Evolutionary conservation across 30 jellyfish, hydroid and myxozoan species (phyloP).

Genomic region (Hydra vulgaris): DNA sequence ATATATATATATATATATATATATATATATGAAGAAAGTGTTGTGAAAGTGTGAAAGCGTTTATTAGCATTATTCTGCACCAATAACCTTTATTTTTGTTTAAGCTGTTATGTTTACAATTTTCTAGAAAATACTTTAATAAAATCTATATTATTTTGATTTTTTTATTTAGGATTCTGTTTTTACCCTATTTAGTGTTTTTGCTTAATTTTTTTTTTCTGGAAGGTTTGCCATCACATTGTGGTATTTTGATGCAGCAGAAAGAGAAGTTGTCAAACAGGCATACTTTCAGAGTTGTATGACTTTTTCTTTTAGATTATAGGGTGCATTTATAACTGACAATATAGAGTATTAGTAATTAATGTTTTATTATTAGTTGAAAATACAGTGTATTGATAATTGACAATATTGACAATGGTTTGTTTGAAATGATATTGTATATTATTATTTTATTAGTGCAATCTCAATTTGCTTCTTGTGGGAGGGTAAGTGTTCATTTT

Average conservation of each 20-base stretch:
- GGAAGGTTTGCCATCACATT: slow-evolving; percentile 57
- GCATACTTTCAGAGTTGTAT: slow-evolving; percentile 16
- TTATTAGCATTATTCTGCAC: too few species aligned
- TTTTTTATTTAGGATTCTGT: too few species aligned
- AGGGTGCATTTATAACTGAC: not conserved
- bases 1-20: too few species aligned
- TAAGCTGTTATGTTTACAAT: too few species aligned
- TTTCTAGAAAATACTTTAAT: too few species aligned
- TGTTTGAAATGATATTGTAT: too few species aligned
- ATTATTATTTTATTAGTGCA: not conserved
- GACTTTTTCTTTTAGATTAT: not conserved
- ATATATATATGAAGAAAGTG: too few species aligned
- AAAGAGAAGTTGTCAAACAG: slow-evolving; percentile 31
- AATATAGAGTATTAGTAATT: not conserved
- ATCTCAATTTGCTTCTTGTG: not conserved
- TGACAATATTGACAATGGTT: too few species aligned
- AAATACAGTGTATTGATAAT: too few species aligned
- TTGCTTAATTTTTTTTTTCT: not conserved
- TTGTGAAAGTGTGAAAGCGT: too few species aligned
- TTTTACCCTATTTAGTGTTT: not conserved
- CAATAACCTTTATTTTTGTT: too few species aligned
- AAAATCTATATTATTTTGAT: too few species aligned
- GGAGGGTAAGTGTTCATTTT: not conserved
- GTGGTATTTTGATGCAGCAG: slow-evolving; percentile 85
- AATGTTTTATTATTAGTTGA: not conserved